Evolutionary conservation across 2,113 vertebrate genomes (phyloP).

Genomic region (human (Homo sapiens)): DNA sequence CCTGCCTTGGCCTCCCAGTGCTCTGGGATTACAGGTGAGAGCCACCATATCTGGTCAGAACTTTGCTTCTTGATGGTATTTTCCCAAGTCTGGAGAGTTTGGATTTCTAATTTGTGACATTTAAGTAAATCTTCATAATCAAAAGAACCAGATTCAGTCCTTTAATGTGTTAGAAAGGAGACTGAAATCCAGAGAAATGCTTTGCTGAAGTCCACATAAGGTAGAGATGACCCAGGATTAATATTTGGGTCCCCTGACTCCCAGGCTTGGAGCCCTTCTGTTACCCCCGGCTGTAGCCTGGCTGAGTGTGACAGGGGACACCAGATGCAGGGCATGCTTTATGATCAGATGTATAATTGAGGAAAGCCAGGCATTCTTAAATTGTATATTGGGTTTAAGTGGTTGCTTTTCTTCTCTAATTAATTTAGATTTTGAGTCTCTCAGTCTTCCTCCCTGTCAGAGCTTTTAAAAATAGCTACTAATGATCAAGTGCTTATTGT

Average conservation of each 20-base stretch:
- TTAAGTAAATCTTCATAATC: not conserved
- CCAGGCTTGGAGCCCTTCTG: not conserved
- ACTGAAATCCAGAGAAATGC: not conserved
- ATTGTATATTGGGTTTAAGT: not conserved
- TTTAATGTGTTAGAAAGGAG: not conserved
- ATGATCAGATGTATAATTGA: not conserved
- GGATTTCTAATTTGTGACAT: not conserved
- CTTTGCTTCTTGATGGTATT: not conserved
- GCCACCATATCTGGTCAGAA: not conserved
- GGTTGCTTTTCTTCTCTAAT: conserved; percentile 16
- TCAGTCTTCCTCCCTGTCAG: conserved; percentile 5
- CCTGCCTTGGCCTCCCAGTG: not conserved
- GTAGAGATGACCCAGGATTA: not conserved
- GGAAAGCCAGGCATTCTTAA: not conserved
- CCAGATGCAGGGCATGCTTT: not conserved
- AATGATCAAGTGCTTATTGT: not conserved
- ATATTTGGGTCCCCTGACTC: not conserved
- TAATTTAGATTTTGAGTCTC: conserved; percentile 26
- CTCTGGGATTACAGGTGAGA: not conserved
- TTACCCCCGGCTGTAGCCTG: not conserved
- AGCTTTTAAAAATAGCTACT: conserved; percentile 41
- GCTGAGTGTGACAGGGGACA: not conserved
- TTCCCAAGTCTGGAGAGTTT: conserved; percentile 5
- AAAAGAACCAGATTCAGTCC: not conserved
- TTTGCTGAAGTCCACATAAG: not conserved